Conservation (phyloP, 2,113 vertebrate species). For the Tinamus guttatus region DNA sequence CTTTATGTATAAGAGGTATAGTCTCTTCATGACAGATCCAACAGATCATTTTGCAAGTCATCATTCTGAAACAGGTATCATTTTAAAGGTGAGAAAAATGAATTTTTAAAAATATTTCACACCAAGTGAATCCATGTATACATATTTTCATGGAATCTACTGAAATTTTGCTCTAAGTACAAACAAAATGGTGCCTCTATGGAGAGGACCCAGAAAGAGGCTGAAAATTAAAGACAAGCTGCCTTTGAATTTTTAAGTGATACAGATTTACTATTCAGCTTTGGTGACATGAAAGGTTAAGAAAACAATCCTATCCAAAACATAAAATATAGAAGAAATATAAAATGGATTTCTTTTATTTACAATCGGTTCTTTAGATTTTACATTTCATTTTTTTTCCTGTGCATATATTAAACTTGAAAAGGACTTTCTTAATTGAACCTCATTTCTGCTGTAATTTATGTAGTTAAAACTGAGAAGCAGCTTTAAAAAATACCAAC, state of each 20-base stretch:
- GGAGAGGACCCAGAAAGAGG: background rate
- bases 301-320: background rate
- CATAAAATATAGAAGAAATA: background rate
- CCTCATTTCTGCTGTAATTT: background rate
- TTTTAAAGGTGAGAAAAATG: background rate
- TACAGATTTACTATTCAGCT: background rate
- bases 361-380: background rate
- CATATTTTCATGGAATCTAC: background rate
- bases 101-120: background rate
- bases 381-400: background rate
- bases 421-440: background rate
- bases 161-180: background rate
- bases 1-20: background rate
- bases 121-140: background rate
- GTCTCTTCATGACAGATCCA: background rate
- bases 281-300: background rate
- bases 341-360: background rate
- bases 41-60: background rate
- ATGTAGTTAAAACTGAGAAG: background rate
- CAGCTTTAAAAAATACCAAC: fast-evolving
- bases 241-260: background rate
- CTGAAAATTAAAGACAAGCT: background rate
- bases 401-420: background rate
- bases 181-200: background rate
- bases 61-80: background rate